These are phyloP conservation scores for Eulemur albifrons DNA, from an alignment of 2,797 vertebrate species.

Conservation along the genomic window DNA sequence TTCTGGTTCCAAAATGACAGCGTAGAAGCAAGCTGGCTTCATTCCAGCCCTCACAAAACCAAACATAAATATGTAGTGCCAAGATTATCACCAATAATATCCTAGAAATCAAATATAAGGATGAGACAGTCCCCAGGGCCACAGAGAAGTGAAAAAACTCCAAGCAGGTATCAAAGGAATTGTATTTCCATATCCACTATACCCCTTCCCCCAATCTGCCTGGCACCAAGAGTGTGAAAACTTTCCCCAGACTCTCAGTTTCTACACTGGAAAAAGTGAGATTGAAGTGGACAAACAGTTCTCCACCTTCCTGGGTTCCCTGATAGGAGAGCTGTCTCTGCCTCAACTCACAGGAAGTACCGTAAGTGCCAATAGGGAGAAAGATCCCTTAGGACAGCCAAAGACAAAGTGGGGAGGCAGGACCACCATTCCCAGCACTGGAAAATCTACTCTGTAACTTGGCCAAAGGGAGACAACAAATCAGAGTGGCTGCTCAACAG, in stretches of 20 bases:
- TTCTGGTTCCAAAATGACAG: not conserved
- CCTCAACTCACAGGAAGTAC: not conserved
- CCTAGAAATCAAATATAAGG: not conserved
- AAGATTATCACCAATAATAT: not conserved
- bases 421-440: not conserved
- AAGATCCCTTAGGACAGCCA: not conserved
- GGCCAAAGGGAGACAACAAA: not conserved
- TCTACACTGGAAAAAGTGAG: not conserved
- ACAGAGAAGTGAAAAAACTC: not conserved
- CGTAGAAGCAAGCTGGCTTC: not conserved
- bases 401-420: not conserved
- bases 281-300: not conserved
- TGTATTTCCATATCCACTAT: not conserved
- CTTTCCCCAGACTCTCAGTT: not conserved
- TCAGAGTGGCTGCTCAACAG: not conserved
- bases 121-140: not conserved
- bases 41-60: not conserved
- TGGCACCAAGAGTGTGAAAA: not conserved
- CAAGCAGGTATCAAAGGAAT: not conserved
- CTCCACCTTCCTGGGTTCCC: not conserved
- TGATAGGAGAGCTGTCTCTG: not conserved
- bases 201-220: not conserved
- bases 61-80: not conserved
- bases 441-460: not conserved
- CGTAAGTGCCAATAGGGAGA: not conserved